Evolutionary conservation across 2,113 vertebrate genomes (phyloP).

Genomic region (Andinoacara biseriatus): DNA sequence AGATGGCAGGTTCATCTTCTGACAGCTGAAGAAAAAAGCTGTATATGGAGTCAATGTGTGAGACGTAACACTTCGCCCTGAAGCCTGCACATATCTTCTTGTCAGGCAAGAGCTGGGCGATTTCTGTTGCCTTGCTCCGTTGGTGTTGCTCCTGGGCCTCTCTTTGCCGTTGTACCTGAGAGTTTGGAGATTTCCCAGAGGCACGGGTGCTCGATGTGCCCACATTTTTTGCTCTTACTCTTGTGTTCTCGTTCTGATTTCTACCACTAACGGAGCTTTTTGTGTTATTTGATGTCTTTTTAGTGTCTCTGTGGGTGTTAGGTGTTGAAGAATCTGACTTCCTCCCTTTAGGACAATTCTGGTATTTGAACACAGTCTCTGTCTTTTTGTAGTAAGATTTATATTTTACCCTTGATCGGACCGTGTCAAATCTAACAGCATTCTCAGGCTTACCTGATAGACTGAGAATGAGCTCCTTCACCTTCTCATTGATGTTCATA

Average conservation of each 20-base stretch:
- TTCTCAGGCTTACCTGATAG: slow-evolving; percentile 41
- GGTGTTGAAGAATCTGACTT: neutral
- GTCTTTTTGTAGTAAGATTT: neutral
- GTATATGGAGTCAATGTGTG: slow-evolving; percentile 69
- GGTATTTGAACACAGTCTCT: neutral
- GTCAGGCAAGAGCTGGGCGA: slow-evolving; percentile 72
- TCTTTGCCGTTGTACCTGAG: neutral
- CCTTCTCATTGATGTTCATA: slow-evolving; percentile 83
- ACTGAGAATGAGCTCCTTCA: slow-evolving; percentile 80
- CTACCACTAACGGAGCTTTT: neutral
- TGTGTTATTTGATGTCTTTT: neutral
- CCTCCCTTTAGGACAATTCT: neutral
- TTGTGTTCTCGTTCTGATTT: slow-evolving; percentile 1
- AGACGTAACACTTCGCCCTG: slow-evolving; percentile 76
- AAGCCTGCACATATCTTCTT: slow-evolving; percentile 69
- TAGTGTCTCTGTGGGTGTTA: neutral
- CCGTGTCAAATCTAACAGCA: neutral
- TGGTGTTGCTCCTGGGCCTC: neutral
- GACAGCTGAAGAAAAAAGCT: slow-evolving; percentile 86
- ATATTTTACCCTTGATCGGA: slow-evolving; percentile 9
- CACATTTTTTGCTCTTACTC: neutral
- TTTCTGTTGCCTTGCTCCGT: neutral
- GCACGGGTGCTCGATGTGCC: neutral
- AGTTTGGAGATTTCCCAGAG: neutral
- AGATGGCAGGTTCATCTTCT: slow-evolving; percentile 80